phyloP scores from a whole-genome alignment of 2,113 vertebrate genomes.

The Apodemus speciosus region DNA sequence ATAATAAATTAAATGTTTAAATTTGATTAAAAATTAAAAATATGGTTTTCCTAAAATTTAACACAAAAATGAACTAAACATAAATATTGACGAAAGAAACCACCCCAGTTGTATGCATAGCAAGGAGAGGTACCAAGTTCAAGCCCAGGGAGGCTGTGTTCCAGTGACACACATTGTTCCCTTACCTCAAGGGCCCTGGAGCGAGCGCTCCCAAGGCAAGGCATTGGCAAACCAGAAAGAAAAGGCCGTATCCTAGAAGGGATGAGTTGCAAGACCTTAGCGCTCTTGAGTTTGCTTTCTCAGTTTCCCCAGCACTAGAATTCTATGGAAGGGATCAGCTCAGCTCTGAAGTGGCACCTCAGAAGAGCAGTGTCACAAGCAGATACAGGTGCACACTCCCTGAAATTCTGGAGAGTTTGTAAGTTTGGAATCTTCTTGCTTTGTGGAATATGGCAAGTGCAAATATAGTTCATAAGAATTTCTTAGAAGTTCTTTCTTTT shows the following conservation, averaged over 20 bases:
- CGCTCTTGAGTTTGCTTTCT: neutral
- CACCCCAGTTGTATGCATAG: too few relatives aligned
- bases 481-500: conserved; percentile 32
- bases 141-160: neutral
- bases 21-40: neutral
- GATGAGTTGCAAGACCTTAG: neutral
- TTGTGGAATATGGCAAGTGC: conserved; percentile 39
- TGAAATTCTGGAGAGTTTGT: conserved; percentile 22
- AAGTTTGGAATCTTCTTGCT: neutral
- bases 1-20: neutral
- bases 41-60: neutral
- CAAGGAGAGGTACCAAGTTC: neutral
- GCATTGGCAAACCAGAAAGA: neutral
- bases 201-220: neutral
- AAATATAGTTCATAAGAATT: conserved; percentile 44
- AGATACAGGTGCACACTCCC: neutral
- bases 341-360: neutral
- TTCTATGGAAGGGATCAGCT: neutral
- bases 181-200: neutral
- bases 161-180: neutral
- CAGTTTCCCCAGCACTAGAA: neutral
- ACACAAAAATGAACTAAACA: neutral
- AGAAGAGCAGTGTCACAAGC: neutral
- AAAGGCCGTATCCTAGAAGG: neutral
- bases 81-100: neutral